Conservation (phyloP, 2,888 invertebrate genomes). For the Pseudolycoriella hygida region DNA sequence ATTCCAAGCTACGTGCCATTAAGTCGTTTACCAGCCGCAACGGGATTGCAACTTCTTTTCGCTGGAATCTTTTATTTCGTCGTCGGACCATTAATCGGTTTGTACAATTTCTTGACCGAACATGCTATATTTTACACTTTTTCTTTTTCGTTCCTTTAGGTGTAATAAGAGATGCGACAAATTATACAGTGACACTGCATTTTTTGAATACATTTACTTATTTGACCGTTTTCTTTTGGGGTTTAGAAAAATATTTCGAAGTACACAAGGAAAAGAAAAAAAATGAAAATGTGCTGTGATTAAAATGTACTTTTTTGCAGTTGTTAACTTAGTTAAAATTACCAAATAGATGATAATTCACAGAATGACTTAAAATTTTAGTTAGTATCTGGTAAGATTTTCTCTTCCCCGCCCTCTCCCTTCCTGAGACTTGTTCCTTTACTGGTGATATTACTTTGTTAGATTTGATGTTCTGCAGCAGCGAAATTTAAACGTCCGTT, state of each 20-base stretch:
- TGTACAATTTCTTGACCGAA: conserved; percentile 13
- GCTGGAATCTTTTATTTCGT: conserved; percentile 43
- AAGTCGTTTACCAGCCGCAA: conserved; percentile 48
- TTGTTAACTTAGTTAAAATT: too few species aligned
- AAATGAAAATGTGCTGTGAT: neutral
- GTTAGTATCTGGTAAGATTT: too few species aligned
- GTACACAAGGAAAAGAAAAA: neutral
- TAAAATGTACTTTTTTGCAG: too few species aligned
- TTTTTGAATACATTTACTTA: conserved; percentile 47
- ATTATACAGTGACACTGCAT: conserved; percentile 43
- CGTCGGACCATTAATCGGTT: conserved; percentile 49
- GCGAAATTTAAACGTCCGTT: too few species aligned
- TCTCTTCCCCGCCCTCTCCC: too few species aligned
- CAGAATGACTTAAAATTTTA: too few species aligned
- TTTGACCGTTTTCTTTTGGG: conserved; percentile 44
- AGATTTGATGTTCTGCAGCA: too few species aligned
- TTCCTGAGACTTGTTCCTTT: too few species aligned
- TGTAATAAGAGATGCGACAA: conserved; percentile 41
- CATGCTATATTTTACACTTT: neutral
- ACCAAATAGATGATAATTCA: too few species aligned
- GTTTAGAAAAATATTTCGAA: conserved; percentile 31
- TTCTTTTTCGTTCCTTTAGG: conserved; percentile 25
- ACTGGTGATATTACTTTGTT: too few species aligned
- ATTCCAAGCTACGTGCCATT: conserved; percentile 54
- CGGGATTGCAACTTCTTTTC: conserved; percentile 47